Evolutionary conservation across 2,888 invertebrate species (phyloP).

Genomic region (Xanthorhoe designata): DNA sequence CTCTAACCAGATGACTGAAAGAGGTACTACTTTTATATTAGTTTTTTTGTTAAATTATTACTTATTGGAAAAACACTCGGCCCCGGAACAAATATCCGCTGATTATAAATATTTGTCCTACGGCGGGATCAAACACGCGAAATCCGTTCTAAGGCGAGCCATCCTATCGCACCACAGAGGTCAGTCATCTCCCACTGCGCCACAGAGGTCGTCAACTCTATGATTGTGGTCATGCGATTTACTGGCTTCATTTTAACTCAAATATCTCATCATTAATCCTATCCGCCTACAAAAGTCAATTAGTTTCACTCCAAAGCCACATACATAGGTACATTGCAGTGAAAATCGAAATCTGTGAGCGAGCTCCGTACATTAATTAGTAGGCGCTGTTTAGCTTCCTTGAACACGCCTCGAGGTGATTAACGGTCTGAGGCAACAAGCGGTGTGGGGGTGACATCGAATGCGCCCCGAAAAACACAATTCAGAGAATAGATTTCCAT

Average conservation of each 20-base stretch:
- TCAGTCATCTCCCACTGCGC: too few species aligned
- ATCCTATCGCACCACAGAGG: too few species aligned
- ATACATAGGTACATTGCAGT: constrained; percentile 10
- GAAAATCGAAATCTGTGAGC: constrained; percentile 19
- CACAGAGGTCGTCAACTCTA: too few species aligned
- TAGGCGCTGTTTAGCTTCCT: constrained; percentile 44
- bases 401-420: constrained; percentile 43
- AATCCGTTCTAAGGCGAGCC: too few species aligned
- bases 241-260: neutral
- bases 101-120: too few species aligned
- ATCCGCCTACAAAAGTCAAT: neutral
- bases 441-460: constrained; percentile 26
- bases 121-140: too few species aligned
- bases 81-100: too few species aligned
- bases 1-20: too few species aligned
- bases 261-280: neutral
- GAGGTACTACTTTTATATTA: too few species aligned
- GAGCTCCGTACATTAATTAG: constrained; percentile 47
- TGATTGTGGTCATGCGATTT: too few species aligned
- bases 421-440: constrained; percentile 42
- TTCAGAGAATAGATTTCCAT: constrained; percentile 1
- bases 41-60: too few species aligned
- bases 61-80: too few species aligned
- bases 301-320: neutral
- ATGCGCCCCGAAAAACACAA: constrained; percentile 11